Percentiles rank a stretch among this genome's conserved stretches.
Conservation (phyloP, 2,797 vertebrate species). For the Pipistrellus pygmaeus region DNA sequence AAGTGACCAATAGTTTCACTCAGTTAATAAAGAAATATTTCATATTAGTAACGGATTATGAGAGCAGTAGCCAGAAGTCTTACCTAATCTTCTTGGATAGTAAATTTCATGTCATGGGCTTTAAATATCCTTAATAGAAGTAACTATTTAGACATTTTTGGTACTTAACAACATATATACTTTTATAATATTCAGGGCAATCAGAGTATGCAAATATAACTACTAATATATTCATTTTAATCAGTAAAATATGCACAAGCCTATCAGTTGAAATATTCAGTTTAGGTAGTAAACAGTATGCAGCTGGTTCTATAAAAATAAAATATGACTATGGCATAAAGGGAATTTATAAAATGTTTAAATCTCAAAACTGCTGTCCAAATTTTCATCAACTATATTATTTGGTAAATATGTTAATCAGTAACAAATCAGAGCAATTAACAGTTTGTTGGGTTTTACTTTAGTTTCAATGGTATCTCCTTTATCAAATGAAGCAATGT, state of each 20-base stretch:
- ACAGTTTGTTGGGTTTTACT: not conserved
- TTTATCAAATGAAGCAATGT: not conserved
- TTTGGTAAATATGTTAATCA: constrained; percentile 46
- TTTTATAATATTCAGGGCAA: constrained; percentile 73
- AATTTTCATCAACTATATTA: constrained; percentile 31
- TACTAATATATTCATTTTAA: constrained; percentile 87
- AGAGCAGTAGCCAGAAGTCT: not conserved
- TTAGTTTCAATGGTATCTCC: not conserved
- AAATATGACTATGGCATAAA: constrained; percentile 77
- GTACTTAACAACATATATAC: constrained; percentile 29
- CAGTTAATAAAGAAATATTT: not conserved
- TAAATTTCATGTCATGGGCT: constrained; percentile 35
- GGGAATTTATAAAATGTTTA: constrained; percentile 40
- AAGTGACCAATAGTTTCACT: not conserved
- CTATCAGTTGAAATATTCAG: constrained; percentile 75
- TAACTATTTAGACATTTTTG: constrained; percentile 15
- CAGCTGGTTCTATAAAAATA: constrained; percentile 83
- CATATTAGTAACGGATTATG: not conserved
- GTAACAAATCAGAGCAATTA: constrained; percentile 26
- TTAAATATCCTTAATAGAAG: constrained; percentile 37
- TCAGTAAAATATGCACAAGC: constrained; percentile 82
- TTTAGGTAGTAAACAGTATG: constrained; percentile 72
- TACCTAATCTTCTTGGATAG: not conserved
- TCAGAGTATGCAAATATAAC: constrained; percentile 85
- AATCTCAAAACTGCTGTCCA: constrained; percentile 11